Evolutionary conservation across 2,888 invertebrate genomes (phyloP).

Genomic region (Monoplex corrugatus): DNA sequence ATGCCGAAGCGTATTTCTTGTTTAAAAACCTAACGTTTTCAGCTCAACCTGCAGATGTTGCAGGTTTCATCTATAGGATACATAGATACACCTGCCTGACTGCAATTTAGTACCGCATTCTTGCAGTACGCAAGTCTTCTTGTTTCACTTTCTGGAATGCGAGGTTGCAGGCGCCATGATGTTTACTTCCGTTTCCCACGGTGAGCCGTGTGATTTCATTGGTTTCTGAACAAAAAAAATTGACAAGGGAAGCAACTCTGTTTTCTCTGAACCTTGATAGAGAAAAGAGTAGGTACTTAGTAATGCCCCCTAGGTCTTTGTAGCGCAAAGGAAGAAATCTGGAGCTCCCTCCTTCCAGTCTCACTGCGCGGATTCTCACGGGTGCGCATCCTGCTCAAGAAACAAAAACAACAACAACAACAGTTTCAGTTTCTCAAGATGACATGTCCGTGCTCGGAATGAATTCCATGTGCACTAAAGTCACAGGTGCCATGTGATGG

Average conservation of each 20-base stretch:
- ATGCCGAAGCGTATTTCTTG: no score
- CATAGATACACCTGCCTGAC: no score
- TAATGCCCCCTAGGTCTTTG: no score
- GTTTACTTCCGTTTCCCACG: constrained; percentile 59
- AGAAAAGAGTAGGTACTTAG: no score
- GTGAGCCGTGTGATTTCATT: constrained; percentile 24
- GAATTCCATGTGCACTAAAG: no score
- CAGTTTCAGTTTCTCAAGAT: not conserved
- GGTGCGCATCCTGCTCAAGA: not conserved
- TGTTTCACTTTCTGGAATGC: not conserved
- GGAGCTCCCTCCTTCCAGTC: not conserved
- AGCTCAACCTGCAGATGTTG: no score
- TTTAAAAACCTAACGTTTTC: no score
- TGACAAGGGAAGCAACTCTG: not conserved
- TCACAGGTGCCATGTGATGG: no score
- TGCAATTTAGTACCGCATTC: no score
- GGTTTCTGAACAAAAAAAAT: not conserved
- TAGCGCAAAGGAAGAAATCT: not conserved
- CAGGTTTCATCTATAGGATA: no score
- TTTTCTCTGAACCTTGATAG: not conserved
- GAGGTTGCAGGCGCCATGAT: constrained; percentile 37
- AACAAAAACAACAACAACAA: not conserved
- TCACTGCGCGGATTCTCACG: not conserved
- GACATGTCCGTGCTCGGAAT: no score
- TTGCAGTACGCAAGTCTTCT: not conserved